These are phyloP conservation scores for Whitmania pigra DNA, from an alignment of 1,140 invertebrate genomes.

Conservation along the genomic window DNA sequence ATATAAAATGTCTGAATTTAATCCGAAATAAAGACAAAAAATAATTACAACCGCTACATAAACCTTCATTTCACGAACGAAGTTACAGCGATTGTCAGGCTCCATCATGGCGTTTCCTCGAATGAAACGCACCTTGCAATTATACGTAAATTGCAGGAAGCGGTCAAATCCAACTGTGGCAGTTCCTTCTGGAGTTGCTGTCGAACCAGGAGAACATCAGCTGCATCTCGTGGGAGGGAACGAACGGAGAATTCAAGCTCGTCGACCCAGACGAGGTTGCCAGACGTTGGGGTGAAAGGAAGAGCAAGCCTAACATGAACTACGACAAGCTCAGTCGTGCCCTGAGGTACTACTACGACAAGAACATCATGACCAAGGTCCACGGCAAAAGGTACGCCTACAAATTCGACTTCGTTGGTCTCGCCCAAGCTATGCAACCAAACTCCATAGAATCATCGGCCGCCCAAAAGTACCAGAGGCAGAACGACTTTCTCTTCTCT, in stretches of 20 bases:
- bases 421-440: constrained; percentile 42
- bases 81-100: no score
- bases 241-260: constrained; percentile 89
- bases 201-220: constrained; percentile 66
- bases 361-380: constrained; percentile 53
- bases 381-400: constrained; percentile 79
- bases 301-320: constrained; percentile 99
- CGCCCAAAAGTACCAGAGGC: constrained; percentile 22
- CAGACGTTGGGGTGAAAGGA: constrained; percentile 87
- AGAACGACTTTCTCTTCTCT: constrained; percentile 23
- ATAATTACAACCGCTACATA: no score
- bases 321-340: constrained; percentile 96
- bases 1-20: no score
- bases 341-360: constrained; percentile 60
- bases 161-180: constrained; percentile 90
- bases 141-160: constrained; percentile 14
- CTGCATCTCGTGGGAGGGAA: constrained; percentile 90
- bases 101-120: no score
- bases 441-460: constrained; percentile 17
- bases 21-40: no score
- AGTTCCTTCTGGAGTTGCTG: constrained; percentile 88
- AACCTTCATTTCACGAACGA: no score
- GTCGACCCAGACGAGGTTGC: constrained; percentile 96
- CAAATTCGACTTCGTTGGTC: constrained; percentile 78
- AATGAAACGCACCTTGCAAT: no score